These are phyloP conservation scores for Saccopteryx bilineata DNA, from an alignment of 2,113 vertebrate genomes.

Conservation along the genomic window DNA sequence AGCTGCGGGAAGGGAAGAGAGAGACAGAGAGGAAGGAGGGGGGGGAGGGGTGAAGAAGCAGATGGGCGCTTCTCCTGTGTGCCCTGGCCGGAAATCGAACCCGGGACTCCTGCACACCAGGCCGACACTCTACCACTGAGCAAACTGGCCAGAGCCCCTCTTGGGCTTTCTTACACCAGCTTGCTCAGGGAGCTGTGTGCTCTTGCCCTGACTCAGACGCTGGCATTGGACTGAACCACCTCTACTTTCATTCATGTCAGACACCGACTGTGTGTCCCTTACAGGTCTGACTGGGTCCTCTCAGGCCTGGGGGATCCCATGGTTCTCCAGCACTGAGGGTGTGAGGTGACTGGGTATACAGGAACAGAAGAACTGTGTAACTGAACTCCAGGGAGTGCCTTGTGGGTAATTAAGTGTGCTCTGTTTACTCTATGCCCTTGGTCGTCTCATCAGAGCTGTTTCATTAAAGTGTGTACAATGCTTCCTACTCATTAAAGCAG, in stretches of 20 bases:
- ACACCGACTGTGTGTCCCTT: not conserved
- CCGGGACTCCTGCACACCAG: too few relatives aligned
- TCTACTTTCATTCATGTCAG: not conserved
- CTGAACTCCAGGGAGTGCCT: not conserved
- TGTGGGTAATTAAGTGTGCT: not conserved
- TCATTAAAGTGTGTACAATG: not conserved
- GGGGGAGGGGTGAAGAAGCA: too few relatives aligned
- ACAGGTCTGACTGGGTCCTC: fast-evolving
- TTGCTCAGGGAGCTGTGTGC: not conserved
- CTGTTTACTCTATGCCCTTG: not conserved
- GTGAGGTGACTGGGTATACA: not conserved
- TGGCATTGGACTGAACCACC: not conserved
- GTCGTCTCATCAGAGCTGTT: slow-evolving; percentile 7
- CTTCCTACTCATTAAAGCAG: slow-evolving; percentile 12
- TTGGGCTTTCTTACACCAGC: not conserved
- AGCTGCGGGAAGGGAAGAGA: too few relatives aligned
- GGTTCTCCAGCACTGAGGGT: not conserved
- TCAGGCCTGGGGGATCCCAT: not conserved
- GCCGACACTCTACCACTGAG: too few relatives aligned
- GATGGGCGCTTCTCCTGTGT: too few relatives aligned
- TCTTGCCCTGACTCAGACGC: not conserved
- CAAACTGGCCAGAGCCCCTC: too few relatives aligned
- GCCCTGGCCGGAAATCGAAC: too few relatives aligned
- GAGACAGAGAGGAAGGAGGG: too few relatives aligned
- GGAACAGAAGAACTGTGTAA: not conserved